Evolutionary conservation across 2,888 invertebrate species (phyloP), one percentile per base, ranked within the genome.

Genomic region (Gymnoscelis rufifasciata): DNA sequence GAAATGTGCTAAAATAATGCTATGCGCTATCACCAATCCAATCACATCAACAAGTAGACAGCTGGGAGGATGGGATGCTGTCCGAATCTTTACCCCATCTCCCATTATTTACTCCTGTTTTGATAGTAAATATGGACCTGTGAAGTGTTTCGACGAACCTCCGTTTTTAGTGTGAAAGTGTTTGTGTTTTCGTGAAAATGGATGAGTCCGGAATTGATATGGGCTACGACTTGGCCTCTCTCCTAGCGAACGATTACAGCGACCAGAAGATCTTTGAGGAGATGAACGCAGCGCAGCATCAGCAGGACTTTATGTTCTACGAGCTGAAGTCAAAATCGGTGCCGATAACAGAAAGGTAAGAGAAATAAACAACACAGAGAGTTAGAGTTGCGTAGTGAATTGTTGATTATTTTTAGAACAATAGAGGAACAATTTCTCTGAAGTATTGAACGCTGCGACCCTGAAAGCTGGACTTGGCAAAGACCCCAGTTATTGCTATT

Each of bases 151-250:
- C 50, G 71, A 65, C 63, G 71, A 65, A 64, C 51, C 60, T 54
- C 63, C 57, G 61, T 64, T 66, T 59, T 59, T 55, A 71, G 83
- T 83, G 86, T 62, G 68, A 75, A 72, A 66, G 76, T 78, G 79
- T 68, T 19, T 69, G 79, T 78, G 81, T 65, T 69, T 65, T 60
- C 66, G 64, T 50, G 60, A 83, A 74, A 71, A 91, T 91, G 91
- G 90, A 91, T 77, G 91, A 91, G 74, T 91, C 91, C 62, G 91
- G 91, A 57, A 90, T 91, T 61, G 91, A 91, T 66, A 89, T 91
- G 89, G 91, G 89, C 52, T 91, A 90, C 67, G 91, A 91, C 83
- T 87, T 91, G 65, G 90, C 89, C 51, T 89, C 90, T 55, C 83
- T 90, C 59, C 81, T 90, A 56, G 81, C 87, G 56, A 90, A 89